Conservation (phyloP, 2,888 invertebrate genomes). For the Dorcus parallelipipedus region DNA sequence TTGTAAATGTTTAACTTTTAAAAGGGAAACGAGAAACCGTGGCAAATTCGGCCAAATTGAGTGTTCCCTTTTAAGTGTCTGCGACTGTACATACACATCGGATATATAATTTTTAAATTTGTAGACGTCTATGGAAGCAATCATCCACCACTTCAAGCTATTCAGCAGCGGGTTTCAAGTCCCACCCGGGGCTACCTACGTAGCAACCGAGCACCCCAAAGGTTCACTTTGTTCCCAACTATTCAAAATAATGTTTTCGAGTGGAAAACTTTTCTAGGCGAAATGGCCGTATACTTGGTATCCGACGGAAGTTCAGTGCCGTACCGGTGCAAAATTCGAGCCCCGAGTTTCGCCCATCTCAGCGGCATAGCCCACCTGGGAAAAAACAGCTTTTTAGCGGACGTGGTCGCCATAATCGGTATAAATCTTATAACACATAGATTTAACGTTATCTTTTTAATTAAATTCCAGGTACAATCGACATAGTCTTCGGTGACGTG, state of each 20-base stretch:
- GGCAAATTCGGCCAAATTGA: neutral
- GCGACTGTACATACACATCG: neutral
- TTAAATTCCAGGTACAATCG: slow-evolving; percentile 22
- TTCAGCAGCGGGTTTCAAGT: slow-evolving; percentile 80
- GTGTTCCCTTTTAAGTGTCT: too few relatives aligned
- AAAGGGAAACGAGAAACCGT: too few relatives aligned
- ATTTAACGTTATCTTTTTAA: too few relatives aligned
- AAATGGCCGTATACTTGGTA: slow-evolving; percentile 83
- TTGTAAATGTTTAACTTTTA: too few relatives aligned
- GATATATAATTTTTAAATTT: slow-evolving; percentile 12
- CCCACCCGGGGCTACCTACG: slow-evolving; percentile 81
- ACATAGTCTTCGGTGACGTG: slow-evolving; percentile 29
- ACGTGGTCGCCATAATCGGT: slow-evolving; percentile 13
- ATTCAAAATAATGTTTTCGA: too few relatives aligned
- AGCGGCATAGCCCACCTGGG: slow-evolving; percentile 59
- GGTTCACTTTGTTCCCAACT: slow-evolving; percentile 40
- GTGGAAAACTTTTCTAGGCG: slow-evolving; percentile 43
- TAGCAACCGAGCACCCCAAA: slow-evolving; percentile 78
- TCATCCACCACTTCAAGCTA: slow-evolving; percentile 88
- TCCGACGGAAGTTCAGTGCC: slow-evolving; percentile 80
- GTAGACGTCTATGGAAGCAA: slow-evolving; percentile 73
- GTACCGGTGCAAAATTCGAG: slow-evolving; percentile 48
- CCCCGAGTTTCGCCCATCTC: slow-evolving; percentile 59
- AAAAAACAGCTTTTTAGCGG: slow-evolving; percentile 53
- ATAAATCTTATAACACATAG: neutral